phyloP scores from a whole-genome alignment of 2,888 invertebrate species.

The Villa cingulata region DNA sequence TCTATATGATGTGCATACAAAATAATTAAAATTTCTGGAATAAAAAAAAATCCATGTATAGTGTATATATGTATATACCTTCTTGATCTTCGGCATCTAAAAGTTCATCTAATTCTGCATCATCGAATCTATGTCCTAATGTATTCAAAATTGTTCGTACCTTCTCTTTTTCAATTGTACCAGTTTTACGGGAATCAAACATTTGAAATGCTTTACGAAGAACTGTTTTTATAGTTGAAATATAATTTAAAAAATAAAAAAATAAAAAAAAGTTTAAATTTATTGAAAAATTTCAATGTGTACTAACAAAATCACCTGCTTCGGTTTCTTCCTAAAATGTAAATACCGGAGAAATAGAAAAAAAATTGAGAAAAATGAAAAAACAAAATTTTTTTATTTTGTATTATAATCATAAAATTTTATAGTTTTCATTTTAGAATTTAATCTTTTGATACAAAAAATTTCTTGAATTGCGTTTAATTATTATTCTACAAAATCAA shows the following conservation, averaged over 20 bases:
- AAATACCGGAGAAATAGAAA: constrained; percentile 17
- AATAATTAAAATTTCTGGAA: no score
- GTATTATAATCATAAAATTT: no score
- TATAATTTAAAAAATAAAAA: neutral
- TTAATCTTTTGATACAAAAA: no score
- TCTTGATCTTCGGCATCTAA: constrained; percentile 66
- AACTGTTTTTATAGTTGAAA: constrained; percentile 44
- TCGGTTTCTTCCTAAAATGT: constrained; percentile 40
- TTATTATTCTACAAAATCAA: no score
- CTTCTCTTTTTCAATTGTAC: constrained; percentile 66
- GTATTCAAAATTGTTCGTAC: constrained; percentile 67
- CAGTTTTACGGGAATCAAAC: constrained; percentile 70
- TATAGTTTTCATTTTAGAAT: no score
- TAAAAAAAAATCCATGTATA: neutral
- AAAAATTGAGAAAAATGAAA: neutral
- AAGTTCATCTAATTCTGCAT: constrained; percentile 60
- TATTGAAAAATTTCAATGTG: no score
- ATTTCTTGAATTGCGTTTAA: no score
- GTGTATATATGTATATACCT: constrained; percentile 38
- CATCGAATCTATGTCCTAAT: constrained; percentile 66
- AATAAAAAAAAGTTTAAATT: neutral
- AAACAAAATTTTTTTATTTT: no score
- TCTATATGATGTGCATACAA: constrained; percentile 38
- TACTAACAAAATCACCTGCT: constrained; percentile 34
- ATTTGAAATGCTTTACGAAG: constrained; percentile 67